phyloP scores from a whole-genome alignment of 2,797 vertebrate genomes.

The Melopsittacus undulatus region DNA sequence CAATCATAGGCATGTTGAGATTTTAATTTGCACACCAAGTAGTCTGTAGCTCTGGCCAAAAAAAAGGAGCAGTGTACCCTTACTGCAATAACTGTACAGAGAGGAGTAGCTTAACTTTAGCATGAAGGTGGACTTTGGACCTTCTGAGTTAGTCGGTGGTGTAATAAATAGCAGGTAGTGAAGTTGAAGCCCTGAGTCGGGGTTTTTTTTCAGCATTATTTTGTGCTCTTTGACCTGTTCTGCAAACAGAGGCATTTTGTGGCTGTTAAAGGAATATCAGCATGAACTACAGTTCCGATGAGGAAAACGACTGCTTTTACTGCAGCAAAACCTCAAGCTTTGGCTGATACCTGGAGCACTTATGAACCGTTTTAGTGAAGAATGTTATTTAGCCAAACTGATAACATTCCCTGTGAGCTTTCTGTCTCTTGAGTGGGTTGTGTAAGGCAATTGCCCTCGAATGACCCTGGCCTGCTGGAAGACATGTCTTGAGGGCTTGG shows the following conservation, averaged over 20 bases:
- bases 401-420: background rate
- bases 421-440: background rate
- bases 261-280: background rate
- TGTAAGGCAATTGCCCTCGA: fast-evolving
- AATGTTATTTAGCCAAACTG: background rate
- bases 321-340: background rate
- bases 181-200: background rate
- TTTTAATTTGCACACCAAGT: background rate
- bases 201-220: background rate
- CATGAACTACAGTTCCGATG: background rate
- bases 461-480: background rate
- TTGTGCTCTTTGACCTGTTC: slow-evolving; percentile 13
- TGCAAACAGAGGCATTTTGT: background rate
- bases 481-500: fast-evolving
- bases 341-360: background rate
- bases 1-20: fast-evolving
- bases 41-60: background rate
- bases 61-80: background rate
- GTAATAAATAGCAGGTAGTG: background rate
- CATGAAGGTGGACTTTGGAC: background rate
- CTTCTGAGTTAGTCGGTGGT: fast-evolving
- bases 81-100: fast-evolving
- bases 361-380: background rate
- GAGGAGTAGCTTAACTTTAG: background rate
- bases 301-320: background rate